Percentiles rank a stretch among this genome's conserved stretches.
Evolutionary conservation across 2,113 vertebrate species (phyloP).

Genomic region (Colinus virginianus): DNA sequence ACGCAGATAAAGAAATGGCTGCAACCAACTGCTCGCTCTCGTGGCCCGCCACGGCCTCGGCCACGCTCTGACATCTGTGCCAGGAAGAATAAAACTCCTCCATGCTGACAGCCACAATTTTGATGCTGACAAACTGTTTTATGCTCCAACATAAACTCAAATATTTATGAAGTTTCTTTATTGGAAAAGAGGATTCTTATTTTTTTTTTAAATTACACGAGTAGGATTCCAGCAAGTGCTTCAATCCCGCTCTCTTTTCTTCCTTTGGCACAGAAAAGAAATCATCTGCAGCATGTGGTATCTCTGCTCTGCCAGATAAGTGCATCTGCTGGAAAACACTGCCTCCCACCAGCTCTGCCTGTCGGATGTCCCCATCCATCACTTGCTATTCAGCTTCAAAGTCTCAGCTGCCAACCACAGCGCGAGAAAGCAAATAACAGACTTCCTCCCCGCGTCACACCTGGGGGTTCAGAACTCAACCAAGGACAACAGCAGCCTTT

Average conservation of each 20-base stretch:
- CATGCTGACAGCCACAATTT: slow-evolving; percentile 58
- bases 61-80: neutral
- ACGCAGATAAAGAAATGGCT: neutral
- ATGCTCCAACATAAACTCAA: slow-evolving; percentile 41
- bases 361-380: slow-evolving; percentile 44
- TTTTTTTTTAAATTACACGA: slow-evolving; percentile 65
- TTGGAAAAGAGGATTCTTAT: slow-evolving; percentile 49
- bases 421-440: slow-evolving; percentile 15
- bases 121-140: slow-evolving; percentile 60
- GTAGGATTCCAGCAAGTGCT: slow-evolving; percentile 44
- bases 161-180: slow-evolving; percentile 64
- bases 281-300: neutral
- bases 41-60: neutral
- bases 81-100: slow-evolving; percentile 63
- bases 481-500: neutral
- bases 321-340: slow-evolving; percentile 17
- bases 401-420: slow-evolving; percentile 28
- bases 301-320: slow-evolving; percentile 43
- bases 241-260: slow-evolving; percentile 18
- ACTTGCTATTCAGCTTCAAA: slow-evolving; percentile 42
- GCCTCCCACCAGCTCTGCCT: slow-evolving; percentile 29
- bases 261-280: slow-evolving; percentile 16
- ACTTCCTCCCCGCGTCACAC: neutral
- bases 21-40: slow-evolving; percentile 16
- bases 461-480: neutral